Base-by-base conservation (phyloP, 2,888 invertebrate species). In the Drosophila emarginata region DNA sequence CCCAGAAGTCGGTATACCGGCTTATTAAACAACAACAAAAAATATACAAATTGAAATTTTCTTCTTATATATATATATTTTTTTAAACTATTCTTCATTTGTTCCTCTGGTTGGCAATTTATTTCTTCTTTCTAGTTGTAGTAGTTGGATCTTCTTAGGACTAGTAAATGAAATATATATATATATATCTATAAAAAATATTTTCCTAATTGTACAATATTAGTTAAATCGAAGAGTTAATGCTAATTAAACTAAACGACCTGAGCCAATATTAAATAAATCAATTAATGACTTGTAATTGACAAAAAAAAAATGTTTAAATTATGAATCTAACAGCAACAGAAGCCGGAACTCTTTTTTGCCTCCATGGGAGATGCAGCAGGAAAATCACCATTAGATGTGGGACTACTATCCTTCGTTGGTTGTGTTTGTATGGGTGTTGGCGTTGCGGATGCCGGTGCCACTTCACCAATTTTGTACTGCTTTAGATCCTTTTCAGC, bases 391-490 rank as follows among this genome's bases (percentile, higher is more conserved):
- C 6, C 45, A 0, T 50, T 2, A 7, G 50, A 39, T 12, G 56
- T 7, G 2, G 64, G 11, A 15, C 69, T 39, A 7, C 36, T 1
- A 14, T 57, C 36, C 40, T 67, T 72, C 1, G 36, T 69, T 2
- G 36, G 71, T 7, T 71, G 71, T 1, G 4, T 18, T 32, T 71
- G 65, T 14, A 71, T 71, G 21, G 71, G 71, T 4, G 53, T 15
- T 9, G 64, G 9, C n/a, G n/a, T 2, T 21, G 77, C 11, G 6
- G 45, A n/a, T 2, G 26, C 51, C 2, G 69, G 26, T 2, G 80
- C 91, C 2, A 96, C 82, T 87, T 94, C 94, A 12, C 96, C 96
- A 54, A 96, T 94, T 92, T 94, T 95, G 78, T 91, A 93, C 66
- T 93, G 92, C 82, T 93, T 93, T 64, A 96, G 78, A 37, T 93